Evolutionary conservation across 2,888 invertebrate genomes (phyloP), one percentile per base, ranked within the genome.

Genomic region (Steinernema carpocapsae): DNA sequence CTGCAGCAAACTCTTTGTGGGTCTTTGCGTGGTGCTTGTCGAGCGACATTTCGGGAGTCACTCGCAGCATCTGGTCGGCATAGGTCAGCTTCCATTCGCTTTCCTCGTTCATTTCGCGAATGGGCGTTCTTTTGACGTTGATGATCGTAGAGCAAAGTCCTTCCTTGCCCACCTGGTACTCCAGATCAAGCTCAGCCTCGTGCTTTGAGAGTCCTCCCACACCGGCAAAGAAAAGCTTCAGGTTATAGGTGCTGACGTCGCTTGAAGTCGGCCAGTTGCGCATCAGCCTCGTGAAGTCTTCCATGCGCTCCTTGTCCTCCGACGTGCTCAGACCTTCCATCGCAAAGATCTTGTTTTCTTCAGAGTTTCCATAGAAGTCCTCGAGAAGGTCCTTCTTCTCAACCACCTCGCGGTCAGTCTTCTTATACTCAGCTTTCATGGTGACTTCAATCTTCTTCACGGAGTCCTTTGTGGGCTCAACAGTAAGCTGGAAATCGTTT

Each of bases 41-140:
- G 46, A 82, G 72, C 70, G 78, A 75, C 29, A 75, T 19, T 19
- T 70, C 45, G 43, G 22, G 19, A 4, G 26, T 14, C 3, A 56
- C 26, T 56, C 14, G 12, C 19, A 56, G 2, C 24, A 14, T 22
- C 14, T 56, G 19, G 26, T 56, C 17, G 56, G 14, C 71, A 72
- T 79, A 72, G 70, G 77, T 76, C 70, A 84, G 46, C n/a, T 52
- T 79, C 85, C 85, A 85, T n/a, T 83, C 76, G 70, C 76, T 64
- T 74, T 72, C 71, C 52, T 83, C 78, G 71, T 73, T 72, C 22
- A 74, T 26, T 14, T 70, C 17, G 19, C 26, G 70, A 76, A 59
- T 46, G 76, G 77, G n/a, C 75, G 73, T 42, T 77, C 79, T 70
- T 77, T 72, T 51, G 73, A 32, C 10, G 72, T 48, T 37, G 76